phyloP scores from a whole-genome alignment of 2,113 vertebrate species.

The Albula glossodonta region DNA sequence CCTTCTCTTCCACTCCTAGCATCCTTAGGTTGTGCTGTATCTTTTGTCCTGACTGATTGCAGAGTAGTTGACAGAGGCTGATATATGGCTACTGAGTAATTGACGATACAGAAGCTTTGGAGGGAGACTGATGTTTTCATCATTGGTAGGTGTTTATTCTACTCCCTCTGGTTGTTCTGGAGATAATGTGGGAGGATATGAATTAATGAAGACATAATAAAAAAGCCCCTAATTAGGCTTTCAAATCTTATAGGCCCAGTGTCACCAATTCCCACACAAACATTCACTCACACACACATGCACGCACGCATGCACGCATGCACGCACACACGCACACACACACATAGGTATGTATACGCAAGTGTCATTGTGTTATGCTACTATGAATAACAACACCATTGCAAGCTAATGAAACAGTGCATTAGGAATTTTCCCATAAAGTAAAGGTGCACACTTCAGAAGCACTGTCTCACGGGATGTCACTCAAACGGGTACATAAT shows the following conservation, averaged over 20 bases:
- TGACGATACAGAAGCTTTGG: not conserved
- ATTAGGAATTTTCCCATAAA: not conserved
- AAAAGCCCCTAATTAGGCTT: conserved; percentile 27
- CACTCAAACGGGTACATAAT: not conserved
- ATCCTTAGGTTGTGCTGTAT: not conserved
- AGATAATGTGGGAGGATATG: conserved; percentile 29
- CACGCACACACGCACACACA: not conserved
- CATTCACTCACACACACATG: not conserved
- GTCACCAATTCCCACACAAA: conserved; percentile 9
- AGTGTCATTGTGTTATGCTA: no score
- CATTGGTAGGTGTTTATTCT: conserved; percentile 6
- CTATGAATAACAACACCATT: not conserved
- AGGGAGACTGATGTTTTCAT: not conserved
- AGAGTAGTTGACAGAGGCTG: not conserved
- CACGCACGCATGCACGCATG: not conserved
- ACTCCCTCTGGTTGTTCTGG: conserved; percentile 14
- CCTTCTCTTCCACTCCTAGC: not conserved
- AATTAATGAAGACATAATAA: conserved; percentile 32
- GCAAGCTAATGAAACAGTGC: not conserved
- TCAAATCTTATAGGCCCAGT: conserved; percentile 6
- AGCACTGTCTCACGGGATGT: not conserved
- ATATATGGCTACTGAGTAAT: not conserved
- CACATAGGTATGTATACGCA: not conserved
- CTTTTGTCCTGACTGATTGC: not conserved
- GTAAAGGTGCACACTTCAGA: not conserved